Base-by-base conservation (phyloP, 2,888 invertebrate species). In the Melanargia galathea region DNA sequence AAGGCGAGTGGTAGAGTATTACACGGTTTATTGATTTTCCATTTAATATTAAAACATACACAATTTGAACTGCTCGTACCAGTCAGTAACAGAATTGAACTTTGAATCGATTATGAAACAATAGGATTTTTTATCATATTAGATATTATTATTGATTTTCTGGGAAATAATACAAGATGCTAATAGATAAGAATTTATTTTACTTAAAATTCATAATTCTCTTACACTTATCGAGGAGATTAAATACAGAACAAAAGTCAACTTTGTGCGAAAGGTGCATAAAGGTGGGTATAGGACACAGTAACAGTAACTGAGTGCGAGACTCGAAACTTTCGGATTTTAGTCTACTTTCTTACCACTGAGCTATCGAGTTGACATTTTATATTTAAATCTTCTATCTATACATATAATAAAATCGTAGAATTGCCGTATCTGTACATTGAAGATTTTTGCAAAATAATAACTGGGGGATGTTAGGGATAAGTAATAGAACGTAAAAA, bases 1-100 rank as follows among this genome's bases (percentile, higher is more conserved):
- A n/a, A 13, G 18, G 30, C 7, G 46, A 3, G 35, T 48, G 58
- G 48, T n/a, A 58, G 48, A 33, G 33, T 10, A 20, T 22, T 20
- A 35, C 33, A 48, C 58, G 46, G 35, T 33, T 58, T 48, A 58
- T 58, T 35, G 58, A 58, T 58, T 58, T 13, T 6, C n/a, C 4
- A 45, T 22, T 13, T 16, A 22, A 24, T 11, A 45, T 5, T n/a
- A 45, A 10, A n/a, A 40, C 16, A 38, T 11, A 6, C 10, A 38
- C 35, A 38, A 38, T 38, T 38, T 38, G 38, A n/a, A 38, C 5
- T 5, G 2, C 7, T 10, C 16, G n/a, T 57, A 46, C 46, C 57
- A 57, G 46, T 46, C 33, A 16, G 18, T 43, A 45, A 6, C 48
- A 48, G 48, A 11, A 48, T 48, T n/a, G 13, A 38, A 38, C 35